A percentile compares a stretch with the other conserved stretches of the same genome.
Conservation (phyloP, 2,888 invertebrate genomes). For the Spilosoma lubricipeda region DNA sequence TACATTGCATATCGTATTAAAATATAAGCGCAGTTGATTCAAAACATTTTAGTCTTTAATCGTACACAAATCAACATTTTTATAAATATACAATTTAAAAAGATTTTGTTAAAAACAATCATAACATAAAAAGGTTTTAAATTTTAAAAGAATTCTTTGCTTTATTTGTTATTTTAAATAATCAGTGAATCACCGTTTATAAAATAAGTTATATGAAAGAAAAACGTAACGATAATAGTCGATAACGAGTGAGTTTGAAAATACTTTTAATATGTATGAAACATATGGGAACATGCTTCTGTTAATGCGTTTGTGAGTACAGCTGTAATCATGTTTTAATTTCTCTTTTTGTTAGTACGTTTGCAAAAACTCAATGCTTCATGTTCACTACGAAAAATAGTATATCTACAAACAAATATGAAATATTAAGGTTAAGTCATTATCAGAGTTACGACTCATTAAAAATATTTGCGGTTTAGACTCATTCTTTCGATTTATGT, state of each 20-base stretch:
- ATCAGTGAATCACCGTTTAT: no score
- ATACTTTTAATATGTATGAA: background rate
- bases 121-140: no score
- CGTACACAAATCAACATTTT: no score
- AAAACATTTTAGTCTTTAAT: no score
- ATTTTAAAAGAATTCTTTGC: no score
- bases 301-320: background rate
- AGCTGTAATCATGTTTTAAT: slow-evolving; percentile 2
- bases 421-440: background rate
- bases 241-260: background rate
- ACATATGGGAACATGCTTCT: background rate
- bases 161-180: background rate
- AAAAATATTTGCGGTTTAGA: background rate
- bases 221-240: background rate
- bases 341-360: background rate
- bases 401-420: background rate
- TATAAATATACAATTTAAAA: no score
- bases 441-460: background rate
- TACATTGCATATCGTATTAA: no score
- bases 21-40: no score
- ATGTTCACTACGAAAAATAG: background rate
- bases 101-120: no score
- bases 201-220: background rate
- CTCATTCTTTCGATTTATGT: background rate
- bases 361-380: background rate